These are phyloP conservation scores for Physella acuta DNA, from an alignment of 1,140 invertebrate species.

Conservation along the genomic window DNA sequence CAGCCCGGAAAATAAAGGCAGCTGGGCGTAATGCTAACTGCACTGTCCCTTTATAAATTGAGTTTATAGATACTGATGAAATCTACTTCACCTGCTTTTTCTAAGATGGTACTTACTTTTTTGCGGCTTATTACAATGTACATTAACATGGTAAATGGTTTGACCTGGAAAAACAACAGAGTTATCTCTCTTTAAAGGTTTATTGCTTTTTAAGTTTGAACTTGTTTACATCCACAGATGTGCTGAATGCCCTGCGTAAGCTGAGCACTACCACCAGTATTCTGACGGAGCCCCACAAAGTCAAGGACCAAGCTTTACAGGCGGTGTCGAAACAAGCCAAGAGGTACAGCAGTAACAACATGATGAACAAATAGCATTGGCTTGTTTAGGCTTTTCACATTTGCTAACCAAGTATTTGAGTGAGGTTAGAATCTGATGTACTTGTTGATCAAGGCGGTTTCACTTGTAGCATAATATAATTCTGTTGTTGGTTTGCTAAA, in stretches of 20 bases:
- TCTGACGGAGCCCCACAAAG: constrained; percentile 79
- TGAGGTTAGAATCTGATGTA: too few relatives aligned
- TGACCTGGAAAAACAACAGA: too few relatives aligned
- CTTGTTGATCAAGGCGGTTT: too few relatives aligned
- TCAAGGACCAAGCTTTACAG: constrained; percentile 71
- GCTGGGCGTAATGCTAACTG: too few relatives aligned
- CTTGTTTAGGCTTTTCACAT: background rate
- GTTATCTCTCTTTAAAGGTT: background rate
- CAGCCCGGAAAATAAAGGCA: too few relatives aligned
- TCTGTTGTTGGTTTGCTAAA: too few relatives aligned
- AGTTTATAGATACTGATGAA: too few relatives aligned
- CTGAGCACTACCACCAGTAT: constrained; percentile 92
- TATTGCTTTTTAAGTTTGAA: background rate
- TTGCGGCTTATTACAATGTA: background rate
- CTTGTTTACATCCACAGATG: constrained; percentile 67
- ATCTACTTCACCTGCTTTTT: background rate
- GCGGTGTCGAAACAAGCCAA: constrained; percentile 42
- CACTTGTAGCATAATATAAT: too few relatives aligned
- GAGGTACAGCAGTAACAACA: background rate
- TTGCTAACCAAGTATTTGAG: too few relatives aligned
- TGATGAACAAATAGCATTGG: constrained; percentile 7
- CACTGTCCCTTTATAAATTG: too few relatives aligned
- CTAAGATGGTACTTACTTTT: background rate
- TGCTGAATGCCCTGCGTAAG: constrained; percentile 85
- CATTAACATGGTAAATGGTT: background rate